Base-by-base conservation (phyloP, 1,140 invertebrate species). In the Drosophila chauvacae region DNA sequence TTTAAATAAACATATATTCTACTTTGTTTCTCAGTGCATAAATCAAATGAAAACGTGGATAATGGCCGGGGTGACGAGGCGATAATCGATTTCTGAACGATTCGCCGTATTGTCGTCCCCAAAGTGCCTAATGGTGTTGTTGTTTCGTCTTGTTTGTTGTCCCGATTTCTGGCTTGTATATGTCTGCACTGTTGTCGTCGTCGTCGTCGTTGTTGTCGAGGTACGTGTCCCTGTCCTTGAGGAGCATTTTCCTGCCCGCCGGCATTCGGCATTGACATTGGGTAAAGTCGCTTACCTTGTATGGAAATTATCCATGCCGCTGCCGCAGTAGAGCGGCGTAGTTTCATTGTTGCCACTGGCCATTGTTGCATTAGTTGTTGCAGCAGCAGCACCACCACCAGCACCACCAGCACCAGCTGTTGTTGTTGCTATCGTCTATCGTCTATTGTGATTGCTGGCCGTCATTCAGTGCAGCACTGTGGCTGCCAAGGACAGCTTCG, bases 281-380 rank as follows among this genome's bases (percentile, higher is more conserved):
- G 39, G 37, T 20, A 41, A 66, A 80, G 65, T 72, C 37, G 48
- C 77, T 85, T 81, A 90, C 85, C 85, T 90, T 42, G 85, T 90
- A 73, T 90, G 85, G 56, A 90, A 90, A 90, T 90, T 90, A 76
- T 90, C 85, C 85, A 90, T 90, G 85, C 85, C 85, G 39, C 81
- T 90, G 81, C 85, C 85, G 75, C 85, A 90, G 50, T 90, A 90
- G 35, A 81, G 81, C 81, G 85, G 85, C 81, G 66, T 73, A 59
- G 85, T 90, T 68, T 85, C 85, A 79, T 90, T 90, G 68, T 73
- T 90, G 74, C 85, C 75, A 70, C 73, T 66, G 47, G 85, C 62
- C 84, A 88, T 88, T 80, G 81, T 81, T 75, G 45, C 37, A 41
- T 37, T 18, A 44, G 26, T 37, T 44, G 41, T 42, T 61, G 51